Conservation (phyloP, 2,797 vertebrate species). For the Lagorchestes hirsutus region DNA sequence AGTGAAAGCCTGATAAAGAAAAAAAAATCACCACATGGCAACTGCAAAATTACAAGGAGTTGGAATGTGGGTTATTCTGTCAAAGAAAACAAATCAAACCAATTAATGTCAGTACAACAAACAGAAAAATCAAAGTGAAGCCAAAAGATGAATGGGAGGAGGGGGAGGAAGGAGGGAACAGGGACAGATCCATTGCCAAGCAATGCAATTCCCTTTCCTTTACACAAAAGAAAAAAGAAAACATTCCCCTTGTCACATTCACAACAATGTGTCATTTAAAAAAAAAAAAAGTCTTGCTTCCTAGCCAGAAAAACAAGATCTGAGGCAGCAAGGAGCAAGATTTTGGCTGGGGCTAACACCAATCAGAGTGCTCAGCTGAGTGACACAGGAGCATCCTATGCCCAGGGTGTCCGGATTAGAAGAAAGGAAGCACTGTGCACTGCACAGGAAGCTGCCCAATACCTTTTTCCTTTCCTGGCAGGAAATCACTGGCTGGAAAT, state of each 20-base stretch:
- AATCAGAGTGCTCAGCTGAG: neutral
- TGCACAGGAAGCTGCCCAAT: constrained; percentile 27
- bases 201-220: constrained; percentile 45
- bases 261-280: constrained; percentile 46
- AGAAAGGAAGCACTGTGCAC: constrained; percentile 43
- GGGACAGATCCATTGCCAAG: constrained; percentile 29
- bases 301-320: constrained; percentile 33
- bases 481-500: constrained; percentile 11
- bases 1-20: constrained; percentile 69
- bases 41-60: constrained; percentile 43
- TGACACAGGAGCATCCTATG: neutral
- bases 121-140: constrained; percentile 50
- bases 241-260: constrained; percentile 45
- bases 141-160: constrained; percentile 38
- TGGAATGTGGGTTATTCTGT: constrained; percentile 19
- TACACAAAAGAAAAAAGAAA: constrained; percentile 50
- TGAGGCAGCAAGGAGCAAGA: neutral
- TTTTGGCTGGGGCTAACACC: constrained; percentile 32
- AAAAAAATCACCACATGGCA: constrained; percentile 63
- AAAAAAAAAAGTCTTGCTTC: neutral
- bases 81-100: constrained; percentile 33
- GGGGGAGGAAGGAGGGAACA: neutral
- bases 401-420: neutral
- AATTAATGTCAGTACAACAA: constrained; percentile 22
- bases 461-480: neutral